A percentile compares a stretch with the other conserved stretches of the same genome.
phyloP scores from a whole-genome alignment of 2,888 invertebrate genomes.

The Eilema depressum region DNA sequence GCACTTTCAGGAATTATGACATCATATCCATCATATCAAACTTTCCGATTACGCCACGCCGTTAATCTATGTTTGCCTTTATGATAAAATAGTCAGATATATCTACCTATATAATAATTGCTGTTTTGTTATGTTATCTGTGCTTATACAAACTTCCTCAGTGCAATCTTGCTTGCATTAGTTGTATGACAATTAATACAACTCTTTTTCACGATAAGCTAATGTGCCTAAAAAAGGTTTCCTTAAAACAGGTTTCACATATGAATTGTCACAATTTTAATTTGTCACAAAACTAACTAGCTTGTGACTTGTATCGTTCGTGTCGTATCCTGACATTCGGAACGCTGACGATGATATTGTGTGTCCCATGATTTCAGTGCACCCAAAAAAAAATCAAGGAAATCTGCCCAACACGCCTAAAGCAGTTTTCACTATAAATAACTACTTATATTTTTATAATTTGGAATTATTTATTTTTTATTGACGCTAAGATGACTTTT shows the following conservation, averaged over 20 bases:
- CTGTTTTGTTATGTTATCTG: conserved; percentile 42
- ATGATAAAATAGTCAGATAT: conserved; percentile 40
- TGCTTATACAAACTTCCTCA: conserved; percentile 50
- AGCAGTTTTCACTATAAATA: too few species aligned
- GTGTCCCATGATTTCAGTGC: too few species aligned
- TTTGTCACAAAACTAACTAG: too few species aligned
- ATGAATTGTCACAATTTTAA: too few species aligned
- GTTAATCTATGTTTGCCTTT: conserved; percentile 44
- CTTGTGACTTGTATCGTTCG: too few species aligned
- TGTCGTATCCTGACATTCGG: too few species aligned
- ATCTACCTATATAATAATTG: conserved; percentile 44
- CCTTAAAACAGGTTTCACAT: too few species aligned
- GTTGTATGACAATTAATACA: conserved; percentile 15
- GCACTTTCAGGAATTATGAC: conserved; percentile 31
- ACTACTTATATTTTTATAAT: not conserved
- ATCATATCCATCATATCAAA: conserved; percentile 37
- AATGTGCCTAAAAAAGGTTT: not conserved
- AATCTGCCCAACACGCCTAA: too few species aligned
- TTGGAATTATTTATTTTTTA: not conserved
- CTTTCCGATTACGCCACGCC: conserved; percentile 48
- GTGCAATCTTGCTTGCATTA: conserved; percentile 38
- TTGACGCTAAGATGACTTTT: too few species aligned
- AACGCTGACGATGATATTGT: too few species aligned
- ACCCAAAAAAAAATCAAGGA: too few species aligned
- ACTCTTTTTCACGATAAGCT: conserved; percentile 16